Percentiles rank a stretch among this genome's conserved stretches.
phyloP scores from a whole-genome alignment of 2,113 vertebrate species.

The Ophthalmolycus amberensis region DNA sequence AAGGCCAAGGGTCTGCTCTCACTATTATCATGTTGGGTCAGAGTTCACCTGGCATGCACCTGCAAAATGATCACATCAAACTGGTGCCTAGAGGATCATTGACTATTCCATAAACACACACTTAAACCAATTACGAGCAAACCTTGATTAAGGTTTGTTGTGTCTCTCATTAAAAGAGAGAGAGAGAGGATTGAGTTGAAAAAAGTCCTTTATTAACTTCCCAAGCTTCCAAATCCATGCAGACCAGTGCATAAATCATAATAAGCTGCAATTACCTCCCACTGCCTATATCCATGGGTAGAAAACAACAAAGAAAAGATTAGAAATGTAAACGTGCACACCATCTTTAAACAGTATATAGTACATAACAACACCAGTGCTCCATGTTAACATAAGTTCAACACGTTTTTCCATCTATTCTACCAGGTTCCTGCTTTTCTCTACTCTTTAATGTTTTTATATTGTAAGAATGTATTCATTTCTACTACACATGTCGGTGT shows the following conservation, averaged over 20 bases:
- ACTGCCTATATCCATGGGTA: constrained; percentile 6
- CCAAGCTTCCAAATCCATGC: constrained; percentile 45
- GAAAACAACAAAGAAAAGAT: constrained; percentile 22
- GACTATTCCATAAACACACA: constrained; percentile 67
- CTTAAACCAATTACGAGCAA: constrained; percentile 73
- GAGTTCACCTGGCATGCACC: constrained; percentile 72
- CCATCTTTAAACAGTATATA: background rate
- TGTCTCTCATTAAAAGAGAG: constrained; percentile 43
- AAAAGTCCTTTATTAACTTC: constrained; percentile 46
- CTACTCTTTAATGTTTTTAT: background rate
- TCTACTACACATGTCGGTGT: background rate
- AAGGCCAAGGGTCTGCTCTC: constrained; percentile 69
- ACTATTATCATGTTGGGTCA: constrained; percentile 71
- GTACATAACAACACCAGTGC: background rate
- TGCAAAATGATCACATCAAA: constrained; percentile 75
- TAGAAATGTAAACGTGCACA: constrained; percentile 10
- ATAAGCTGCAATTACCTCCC: constrained; percentile 52
- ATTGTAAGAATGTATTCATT: background rate
- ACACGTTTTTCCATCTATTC: background rate
- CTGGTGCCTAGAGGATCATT: constrained; percentile 68
- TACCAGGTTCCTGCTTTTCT: background rate
- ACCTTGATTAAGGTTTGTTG: constrained; percentile 59
- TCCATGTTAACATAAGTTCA: background rate
- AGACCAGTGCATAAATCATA: constrained; percentile 61
- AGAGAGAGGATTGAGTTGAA: constrained; percentile 1